These are phyloP conservation scores for Diachrysia chrysitis DNA, from an alignment of 2,888 invertebrate genomes.

Conservation along the genomic window DNA sequence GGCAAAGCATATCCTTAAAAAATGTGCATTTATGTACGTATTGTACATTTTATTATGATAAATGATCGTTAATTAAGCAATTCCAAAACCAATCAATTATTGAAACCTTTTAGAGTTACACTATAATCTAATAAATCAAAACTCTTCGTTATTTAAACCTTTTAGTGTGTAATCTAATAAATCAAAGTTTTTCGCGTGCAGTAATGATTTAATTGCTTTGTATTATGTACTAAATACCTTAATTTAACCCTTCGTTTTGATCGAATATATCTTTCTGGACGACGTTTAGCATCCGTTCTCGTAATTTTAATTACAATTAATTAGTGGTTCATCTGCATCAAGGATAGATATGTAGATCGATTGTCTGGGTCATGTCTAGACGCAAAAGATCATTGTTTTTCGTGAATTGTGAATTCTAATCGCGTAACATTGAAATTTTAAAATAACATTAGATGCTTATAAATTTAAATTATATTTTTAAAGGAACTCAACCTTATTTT, in stretches of 20 bases:
- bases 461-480: no score
- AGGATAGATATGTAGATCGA: slow-evolving; percentile 10
- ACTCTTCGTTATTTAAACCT: neutral
- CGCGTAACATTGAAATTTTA: no score
- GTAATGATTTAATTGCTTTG: neutral
- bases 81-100: neutral
- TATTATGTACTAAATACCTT: slow-evolving; percentile 14
- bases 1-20: no score
- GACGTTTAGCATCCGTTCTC: slow-evolving; percentile 43
- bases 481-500: no score
- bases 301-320: slow-evolving; percentile 21
- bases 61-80: neutral
- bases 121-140: neutral
- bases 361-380: slow-evolving; percentile 13
- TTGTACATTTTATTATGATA: neutral
- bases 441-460: no score
- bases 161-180: neutral
- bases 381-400: neutral
- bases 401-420: neutral
- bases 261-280: slow-evolving; percentile 31
- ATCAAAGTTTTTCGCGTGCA: neutral
- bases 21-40: no score
- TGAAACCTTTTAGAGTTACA: neutral
- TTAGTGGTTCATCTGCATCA: slow-evolving; percentile 8
- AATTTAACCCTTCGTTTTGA: slow-evolving; percentile 21